phyloP scores from a whole-genome alignment of 2,113 vertebrate species.

The Stigmatopora argus region DNA sequence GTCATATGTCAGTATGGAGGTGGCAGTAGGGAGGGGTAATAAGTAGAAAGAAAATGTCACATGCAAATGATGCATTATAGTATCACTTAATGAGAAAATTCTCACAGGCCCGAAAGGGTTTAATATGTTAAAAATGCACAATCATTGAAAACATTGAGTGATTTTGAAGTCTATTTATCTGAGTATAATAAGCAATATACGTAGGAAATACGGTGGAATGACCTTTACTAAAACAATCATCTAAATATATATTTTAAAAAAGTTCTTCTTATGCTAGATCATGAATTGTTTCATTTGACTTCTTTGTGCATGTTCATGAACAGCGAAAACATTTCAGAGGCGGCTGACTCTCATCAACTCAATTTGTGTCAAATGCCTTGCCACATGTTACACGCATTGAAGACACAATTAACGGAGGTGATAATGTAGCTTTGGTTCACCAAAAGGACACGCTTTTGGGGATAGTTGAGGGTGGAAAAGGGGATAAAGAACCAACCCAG shows the following conservation, averaged over 20 bases:
- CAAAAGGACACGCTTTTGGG: conserved; percentile 10
- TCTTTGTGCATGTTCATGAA: too few species aligned
- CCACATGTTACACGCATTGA: conserved; percentile 11
- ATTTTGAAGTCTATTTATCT: neutral
- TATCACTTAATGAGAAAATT: conserved; percentile 21
- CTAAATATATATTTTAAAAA: too few species aligned
- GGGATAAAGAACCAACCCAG: neutral
- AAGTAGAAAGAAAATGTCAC: conserved; percentile 32
- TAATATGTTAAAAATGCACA: neutral
- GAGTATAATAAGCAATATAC: too few species aligned
- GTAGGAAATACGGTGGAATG: too few species aligned
- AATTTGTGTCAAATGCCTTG: conserved; percentile 13
- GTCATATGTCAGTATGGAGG: conserved; percentile 12
- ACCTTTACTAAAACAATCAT: too few species aligned
- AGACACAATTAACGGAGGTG: neutral
- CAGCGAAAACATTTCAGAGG: too few species aligned
- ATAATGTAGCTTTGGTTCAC: conserved; percentile 26
- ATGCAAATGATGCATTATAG: conserved; percentile 22
- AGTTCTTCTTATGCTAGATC: too few species aligned
- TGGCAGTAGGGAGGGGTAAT: conserved; percentile 11
- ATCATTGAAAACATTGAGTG: neutral
- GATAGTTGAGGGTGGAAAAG: neutral
- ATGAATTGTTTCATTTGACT: too few species aligned
- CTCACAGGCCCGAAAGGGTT: neutral
- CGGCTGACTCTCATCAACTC: conserved; percentile 2